A percentile compares a stretch with the other conserved stretches of the same genome.
These are phyloP conservation scores for Paralvinella palmiformis DNA, from an alignment of 1,140 invertebrate species.

Conservation along the genomic window DNA sequence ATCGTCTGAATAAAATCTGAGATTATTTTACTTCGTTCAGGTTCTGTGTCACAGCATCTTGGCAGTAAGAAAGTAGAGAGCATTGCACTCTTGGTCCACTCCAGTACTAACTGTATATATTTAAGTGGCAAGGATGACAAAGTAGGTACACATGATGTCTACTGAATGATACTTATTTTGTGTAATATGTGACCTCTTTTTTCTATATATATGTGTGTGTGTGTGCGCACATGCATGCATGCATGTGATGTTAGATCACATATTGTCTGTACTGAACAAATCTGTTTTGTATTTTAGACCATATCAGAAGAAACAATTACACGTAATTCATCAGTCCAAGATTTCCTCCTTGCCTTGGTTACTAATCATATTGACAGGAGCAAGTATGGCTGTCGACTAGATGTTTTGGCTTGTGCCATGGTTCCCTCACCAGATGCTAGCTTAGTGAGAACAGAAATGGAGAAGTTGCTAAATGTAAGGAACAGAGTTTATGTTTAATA, in stretches of 20 bases:
- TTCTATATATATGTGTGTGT: background rate
- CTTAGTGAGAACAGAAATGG: too few relatives aligned
- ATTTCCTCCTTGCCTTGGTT: too few relatives aligned
- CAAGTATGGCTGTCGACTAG: too few relatives aligned
- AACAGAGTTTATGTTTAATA: too few relatives aligned
- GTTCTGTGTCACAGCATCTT: slow-evolving; percentile 33
- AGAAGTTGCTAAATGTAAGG: too few relatives aligned
- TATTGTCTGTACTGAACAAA: background rate
- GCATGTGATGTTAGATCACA: background rate
- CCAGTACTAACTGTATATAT: slow-evolving; percentile 45
- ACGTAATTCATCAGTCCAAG: background rate
- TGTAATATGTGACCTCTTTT: background rate
- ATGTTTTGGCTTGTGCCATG: too few relatives aligned
- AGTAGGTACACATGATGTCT: slow-evolving; percentile 24
- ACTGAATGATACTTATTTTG: background rate
- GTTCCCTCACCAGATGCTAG: too few relatives aligned
- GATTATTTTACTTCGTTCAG: slow-evolving; percentile 24
- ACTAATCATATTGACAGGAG: too few relatives aligned
- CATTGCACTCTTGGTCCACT: slow-evolving; percentile 49
- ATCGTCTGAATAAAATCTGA: background rate
- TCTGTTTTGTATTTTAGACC: background rate
- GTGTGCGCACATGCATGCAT: background rate
- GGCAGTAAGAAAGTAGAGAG: slow-evolving; percentile 42
- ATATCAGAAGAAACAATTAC: background rate
- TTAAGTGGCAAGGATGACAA: slow-evolving; percentile 49